phyloP scores from a whole-genome alignment of 2,797 vertebrate genomes.

The Poeciliopsis infans region DNA sequence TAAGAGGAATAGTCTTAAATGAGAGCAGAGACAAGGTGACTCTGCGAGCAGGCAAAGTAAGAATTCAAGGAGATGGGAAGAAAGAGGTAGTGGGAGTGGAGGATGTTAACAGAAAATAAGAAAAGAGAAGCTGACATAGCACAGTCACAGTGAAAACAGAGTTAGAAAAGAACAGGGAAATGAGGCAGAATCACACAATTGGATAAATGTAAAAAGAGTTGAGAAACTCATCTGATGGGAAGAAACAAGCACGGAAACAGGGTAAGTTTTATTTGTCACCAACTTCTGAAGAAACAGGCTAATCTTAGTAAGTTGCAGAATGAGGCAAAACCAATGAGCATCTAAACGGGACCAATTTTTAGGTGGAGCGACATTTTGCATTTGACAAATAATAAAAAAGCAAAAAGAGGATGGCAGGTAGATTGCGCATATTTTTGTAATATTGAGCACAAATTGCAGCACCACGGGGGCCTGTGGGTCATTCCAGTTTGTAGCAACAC shows the following conservation, averaged over 20 bases:
- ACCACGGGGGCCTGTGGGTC: conserved; percentile 28
- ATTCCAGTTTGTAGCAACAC: conserved; percentile 67
- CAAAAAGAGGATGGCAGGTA: conserved; percentile 2
- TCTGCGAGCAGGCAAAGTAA: conserved; percentile 14
- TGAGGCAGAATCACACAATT: conserved; percentile 21
- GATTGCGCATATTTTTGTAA: conserved; percentile 3
- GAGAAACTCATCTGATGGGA: conserved; percentile 9
- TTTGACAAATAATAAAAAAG: conserved; percentile 18
- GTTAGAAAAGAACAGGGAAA: conserved; percentile 37
- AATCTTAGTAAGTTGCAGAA: conserved; percentile 10
- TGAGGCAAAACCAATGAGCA: conserved; percentile 15
- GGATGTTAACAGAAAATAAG: conserved; percentile 59
- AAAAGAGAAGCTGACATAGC: conserved; percentile 56
- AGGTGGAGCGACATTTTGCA: conserved; percentile 14
- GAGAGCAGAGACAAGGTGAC: conserved; percentile 18
- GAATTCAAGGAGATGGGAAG: conserved; percentile 34
- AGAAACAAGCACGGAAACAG: background rate
- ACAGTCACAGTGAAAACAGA: conserved; percentile 39
- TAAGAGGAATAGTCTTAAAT: conserved; percentile 17
- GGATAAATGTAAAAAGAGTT: conserved; percentile 22
- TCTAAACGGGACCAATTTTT: conserved; percentile 20
- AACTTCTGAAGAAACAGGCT: conserved; percentile 3
- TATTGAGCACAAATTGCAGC: conserved; percentile 45
- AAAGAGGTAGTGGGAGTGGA: conserved; percentile 41
- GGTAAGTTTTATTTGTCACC: background rate